These are phyloP conservation scores for Drosophila seguyi DNA, from an alignment of 1,140 invertebrate genomes.

Conservation along the genomic window DNA sequence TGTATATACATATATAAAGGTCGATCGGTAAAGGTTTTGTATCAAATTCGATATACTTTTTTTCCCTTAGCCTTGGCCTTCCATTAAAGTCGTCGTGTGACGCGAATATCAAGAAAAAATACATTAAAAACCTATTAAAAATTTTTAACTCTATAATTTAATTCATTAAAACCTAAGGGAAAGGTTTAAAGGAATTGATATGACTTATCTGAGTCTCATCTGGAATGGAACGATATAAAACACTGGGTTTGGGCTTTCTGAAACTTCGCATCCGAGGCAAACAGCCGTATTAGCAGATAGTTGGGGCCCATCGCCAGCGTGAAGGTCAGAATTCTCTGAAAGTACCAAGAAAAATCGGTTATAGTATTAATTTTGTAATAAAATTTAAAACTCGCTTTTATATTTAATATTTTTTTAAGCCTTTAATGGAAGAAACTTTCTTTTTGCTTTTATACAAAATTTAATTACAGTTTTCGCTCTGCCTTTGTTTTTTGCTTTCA, in stretches of 20 bases:
- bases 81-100: neutral
- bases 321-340: too few relatives aligned
- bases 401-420: slow-evolving; percentile 75
- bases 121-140: slow-evolving; percentile 1
- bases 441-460: slow-evolving; percentile 69
- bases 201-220: too few relatives aligned
- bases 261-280: too few relatives aligned
- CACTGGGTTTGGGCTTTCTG: too few relatives aligned
- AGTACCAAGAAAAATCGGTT: too few relatives aligned
- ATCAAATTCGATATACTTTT: neutral
- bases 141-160: neutral
- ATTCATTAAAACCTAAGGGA: neutral
- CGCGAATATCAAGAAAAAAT: neutral
- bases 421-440: slow-evolving; percentile 69
- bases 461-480: slow-evolving; percentile 61
- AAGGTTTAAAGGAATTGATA: too few relatives aligned
- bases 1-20: slow-evolving; percentile 23
- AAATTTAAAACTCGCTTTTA: neutral
- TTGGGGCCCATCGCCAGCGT: too few relatives aligned
- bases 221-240: too few relatives aligned
- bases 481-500: neutral
- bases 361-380: neutral
- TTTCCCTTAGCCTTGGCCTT: neutral
- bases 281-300: too few relatives aligned
- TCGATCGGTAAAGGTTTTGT: slow-evolving; percentile 13